Percentiles rank a stretch among this genome's conserved stretches.
These are phyloP conservation scores for Phytoseiulus persimilis DNA, from an alignment of 2,888 invertebrate species.

Conservation along the genomic window DNA sequence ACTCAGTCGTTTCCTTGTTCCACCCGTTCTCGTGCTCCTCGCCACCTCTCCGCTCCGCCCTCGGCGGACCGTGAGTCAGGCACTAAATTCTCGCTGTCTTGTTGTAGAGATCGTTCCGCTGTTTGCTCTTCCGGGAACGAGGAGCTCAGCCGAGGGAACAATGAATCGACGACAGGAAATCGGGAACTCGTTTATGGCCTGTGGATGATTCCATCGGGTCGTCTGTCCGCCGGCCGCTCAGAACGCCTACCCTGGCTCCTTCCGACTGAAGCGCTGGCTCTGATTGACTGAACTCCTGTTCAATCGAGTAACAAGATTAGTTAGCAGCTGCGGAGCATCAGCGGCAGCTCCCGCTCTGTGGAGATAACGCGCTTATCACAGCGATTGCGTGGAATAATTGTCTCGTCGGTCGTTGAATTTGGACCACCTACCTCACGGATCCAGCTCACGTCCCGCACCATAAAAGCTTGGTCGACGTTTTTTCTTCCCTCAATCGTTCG, in stretches of 20 bases:
- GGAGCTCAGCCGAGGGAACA: not conserved
- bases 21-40: not conserved
- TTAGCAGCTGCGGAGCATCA: not conserved
- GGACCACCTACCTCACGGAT: not conserved
- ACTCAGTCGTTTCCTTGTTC: not conserved
- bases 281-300: not conserved
- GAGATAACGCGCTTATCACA: not conserved
- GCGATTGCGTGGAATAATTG: not conserved
- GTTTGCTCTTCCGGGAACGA: not conserved
- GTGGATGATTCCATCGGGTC: not conserved
- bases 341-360: not conserved
- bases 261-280: not conserved
- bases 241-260: not conserved
- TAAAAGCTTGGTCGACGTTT: not conserved
- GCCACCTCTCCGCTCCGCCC: not conserved
- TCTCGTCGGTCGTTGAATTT: not conserved
- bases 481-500: not conserved
- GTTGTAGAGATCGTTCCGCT: not conserved
- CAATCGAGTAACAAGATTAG: not conserved
- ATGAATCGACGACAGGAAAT: constrained; percentile 5
- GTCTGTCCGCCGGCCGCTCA: not conserved
- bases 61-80: not conserved
- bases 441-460: not conserved
- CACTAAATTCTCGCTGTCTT: not conserved
- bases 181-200: not conserved